phyloP scores from a whole-genome alignment of 2,888 invertebrate genomes.

The Oxytorus armatus region DNA sequence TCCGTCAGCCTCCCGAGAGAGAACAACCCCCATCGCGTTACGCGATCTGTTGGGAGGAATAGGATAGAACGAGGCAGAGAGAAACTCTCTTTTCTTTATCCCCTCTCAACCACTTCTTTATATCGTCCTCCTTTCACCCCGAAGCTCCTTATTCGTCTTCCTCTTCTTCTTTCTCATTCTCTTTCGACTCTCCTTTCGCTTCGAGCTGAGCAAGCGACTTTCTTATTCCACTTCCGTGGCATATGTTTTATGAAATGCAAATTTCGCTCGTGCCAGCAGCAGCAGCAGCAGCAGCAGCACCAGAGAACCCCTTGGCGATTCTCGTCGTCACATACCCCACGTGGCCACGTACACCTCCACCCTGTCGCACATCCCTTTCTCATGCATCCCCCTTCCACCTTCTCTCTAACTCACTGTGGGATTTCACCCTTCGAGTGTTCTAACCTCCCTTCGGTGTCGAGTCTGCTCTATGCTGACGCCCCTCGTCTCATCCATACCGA shows the following conservation, averaged over 20 bases:
- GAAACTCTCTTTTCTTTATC: constrained; percentile 28
- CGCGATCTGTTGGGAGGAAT: constrained; percentile 36
- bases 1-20: constrained; percentile 61
- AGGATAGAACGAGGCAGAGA: constrained; percentile 22
- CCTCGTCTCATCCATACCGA: constrained; percentile 43
- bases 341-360: constrained; percentile 61
- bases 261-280: constrained; percentile 71
- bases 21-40: constrained; percentile 48
- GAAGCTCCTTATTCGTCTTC: constrained; percentile 55
- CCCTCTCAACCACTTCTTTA: constrained; percentile 38
- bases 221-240: constrained; percentile 71
- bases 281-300: constrained; percentile 47
- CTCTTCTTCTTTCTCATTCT: constrained; percentile 32
- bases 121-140: constrained; percentile 44
- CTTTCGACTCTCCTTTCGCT: constrained; percentile 65
- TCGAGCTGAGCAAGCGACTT: constrained; percentile 73
- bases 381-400: constrained; percentile 38
- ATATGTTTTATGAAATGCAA: constrained; percentile 80
- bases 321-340: constrained; percentile 55
- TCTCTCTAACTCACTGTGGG: constrained; percentile 9
- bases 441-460: constrained; percentile 51
- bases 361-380: constrained; percentile 64
- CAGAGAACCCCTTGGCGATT: constrained; percentile 63
- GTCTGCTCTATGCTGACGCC: constrained; percentile 55
- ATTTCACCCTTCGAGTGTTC: constrained; percentile 30